A percentile compares a stretch with the other conserved stretches of the same genome.
phyloP scores from a whole-genome alignment of 2,888 invertebrate genomes.

The Pardosa pseudoannulata region DNA sequence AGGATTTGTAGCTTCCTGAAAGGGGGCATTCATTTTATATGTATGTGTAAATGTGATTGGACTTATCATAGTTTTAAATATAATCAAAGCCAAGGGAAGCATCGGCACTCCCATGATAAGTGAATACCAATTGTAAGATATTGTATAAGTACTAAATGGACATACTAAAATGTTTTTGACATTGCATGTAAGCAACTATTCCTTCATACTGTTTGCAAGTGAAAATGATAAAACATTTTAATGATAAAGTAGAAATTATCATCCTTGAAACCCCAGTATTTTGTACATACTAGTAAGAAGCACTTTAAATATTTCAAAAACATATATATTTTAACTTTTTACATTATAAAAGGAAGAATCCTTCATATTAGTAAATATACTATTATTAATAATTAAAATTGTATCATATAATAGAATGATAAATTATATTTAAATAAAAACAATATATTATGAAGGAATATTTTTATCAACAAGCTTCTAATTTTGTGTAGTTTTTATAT shows the following conservation, averaged over 20 bases:
- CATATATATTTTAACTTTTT: no score
- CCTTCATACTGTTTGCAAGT: neutral
- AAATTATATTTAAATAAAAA: no score
- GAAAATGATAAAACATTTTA: neutral
- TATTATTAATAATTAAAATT: no score
- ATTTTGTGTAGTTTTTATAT: no score
- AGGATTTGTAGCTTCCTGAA: constrained; percentile 60
- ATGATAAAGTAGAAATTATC: neutral
- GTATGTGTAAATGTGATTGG: constrained; percentile 55
- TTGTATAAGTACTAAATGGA: neutral
- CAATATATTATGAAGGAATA: no score
- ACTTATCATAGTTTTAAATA: constrained; percentile 40
- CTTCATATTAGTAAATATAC: no score
- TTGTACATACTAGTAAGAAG: no score
- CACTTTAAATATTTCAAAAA: no score
- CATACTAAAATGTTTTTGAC: neutral
- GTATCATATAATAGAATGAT: no score
- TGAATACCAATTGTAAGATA: neutral
- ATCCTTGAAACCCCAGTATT: no score
- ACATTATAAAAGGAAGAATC: no score
- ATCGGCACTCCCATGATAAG: neutral
- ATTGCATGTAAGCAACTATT: neutral
- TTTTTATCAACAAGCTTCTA: no score
- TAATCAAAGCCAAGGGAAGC: constrained; percentile 18
- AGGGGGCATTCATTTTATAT: constrained; percentile 30